Conservation (phyloP, 2,797 vertebrate species). For the Epinephelus malabaricus region DNA sequence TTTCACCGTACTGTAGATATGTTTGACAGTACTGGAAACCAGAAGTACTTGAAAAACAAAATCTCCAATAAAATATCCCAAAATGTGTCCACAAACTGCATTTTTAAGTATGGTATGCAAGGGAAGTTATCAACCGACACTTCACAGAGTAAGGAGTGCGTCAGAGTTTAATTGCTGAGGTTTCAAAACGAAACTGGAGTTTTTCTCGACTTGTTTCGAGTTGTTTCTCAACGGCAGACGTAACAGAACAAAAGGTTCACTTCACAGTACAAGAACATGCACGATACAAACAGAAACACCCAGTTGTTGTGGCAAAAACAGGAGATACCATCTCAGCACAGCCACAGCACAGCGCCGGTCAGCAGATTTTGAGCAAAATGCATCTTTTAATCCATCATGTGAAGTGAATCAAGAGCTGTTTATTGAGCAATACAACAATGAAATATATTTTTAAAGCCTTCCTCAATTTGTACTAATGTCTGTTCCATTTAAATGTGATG, state of each 20-base stretch:
- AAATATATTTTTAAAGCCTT: conserved; percentile 13
- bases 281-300: conserved; percentile 1
- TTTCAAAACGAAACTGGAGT: conserved; percentile 4
- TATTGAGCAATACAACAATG: conserved; percentile 21
- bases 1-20: neutral
- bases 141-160: neutral
- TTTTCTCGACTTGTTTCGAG: neutral
- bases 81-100: neutral
- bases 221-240: conserved; percentile 18
- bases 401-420: neutral
- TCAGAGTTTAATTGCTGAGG: neutral
- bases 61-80: neutral
- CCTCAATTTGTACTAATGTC: conserved; percentile 16
- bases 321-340: neutral
- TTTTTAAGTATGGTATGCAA: neutral
- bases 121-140: neutral
- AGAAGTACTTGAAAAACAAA: neutral
- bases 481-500: conserved; percentile 13
- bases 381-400: conserved; percentile 23
- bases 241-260: conserved; percentile 10
- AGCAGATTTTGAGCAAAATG: conserved; percentile 2
- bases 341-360: conserved; percentile 18
- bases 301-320: neutral
- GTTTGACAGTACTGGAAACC: neutral
- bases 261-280: neutral